Evolutionary conservation across 2,113 vertebrate genomes (phyloP).

Genomic region (Siniperca chuatsi): DNA sequence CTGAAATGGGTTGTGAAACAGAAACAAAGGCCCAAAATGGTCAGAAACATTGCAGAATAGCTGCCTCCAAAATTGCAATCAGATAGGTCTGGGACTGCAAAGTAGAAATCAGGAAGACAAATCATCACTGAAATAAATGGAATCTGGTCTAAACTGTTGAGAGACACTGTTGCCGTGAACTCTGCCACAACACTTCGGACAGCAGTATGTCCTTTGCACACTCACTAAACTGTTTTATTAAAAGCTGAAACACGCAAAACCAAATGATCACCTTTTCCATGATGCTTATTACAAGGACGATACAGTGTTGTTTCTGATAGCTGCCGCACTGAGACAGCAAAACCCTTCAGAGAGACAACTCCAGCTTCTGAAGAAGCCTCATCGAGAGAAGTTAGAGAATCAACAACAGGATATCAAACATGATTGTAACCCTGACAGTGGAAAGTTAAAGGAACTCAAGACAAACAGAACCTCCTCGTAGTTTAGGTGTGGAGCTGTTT

Average conservation of each 20-base stretch:
- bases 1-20: constrained; percentile 56
- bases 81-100: not conserved
- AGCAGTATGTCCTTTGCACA: not conserved
- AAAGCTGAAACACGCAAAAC: too few relatives aligned
- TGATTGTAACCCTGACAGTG: too few relatives aligned
- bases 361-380: too few relatives aligned
- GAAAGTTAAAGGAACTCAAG: not conserved
- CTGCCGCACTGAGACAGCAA: too few relatives aligned
- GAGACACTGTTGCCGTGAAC: too few relatives aligned
- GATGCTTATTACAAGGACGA: not conserved
- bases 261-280: not conserved
- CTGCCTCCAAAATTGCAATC: constrained; percentile 14
- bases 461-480: not conserved
- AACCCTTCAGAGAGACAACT: too few relatives aligned
- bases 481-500: not conserved
- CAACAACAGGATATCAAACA: not conserved
- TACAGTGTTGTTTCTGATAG: not conserved
- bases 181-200: not conserved
- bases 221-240: not conserved
- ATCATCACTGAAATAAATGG: too few relatives aligned
- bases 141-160: too few relatives aligned
- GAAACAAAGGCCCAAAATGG: constrained; percentile 23
- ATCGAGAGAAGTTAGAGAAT: not conserved
- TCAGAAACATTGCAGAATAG: constrained; percentile 35
- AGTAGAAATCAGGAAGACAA: too few relatives aligned